A percentile compares a stretch with the other conserved stretches of the same genome.
Conservation (phyloP, 1,140 invertebrate species). For the Hypsibius dujardini region DNA sequence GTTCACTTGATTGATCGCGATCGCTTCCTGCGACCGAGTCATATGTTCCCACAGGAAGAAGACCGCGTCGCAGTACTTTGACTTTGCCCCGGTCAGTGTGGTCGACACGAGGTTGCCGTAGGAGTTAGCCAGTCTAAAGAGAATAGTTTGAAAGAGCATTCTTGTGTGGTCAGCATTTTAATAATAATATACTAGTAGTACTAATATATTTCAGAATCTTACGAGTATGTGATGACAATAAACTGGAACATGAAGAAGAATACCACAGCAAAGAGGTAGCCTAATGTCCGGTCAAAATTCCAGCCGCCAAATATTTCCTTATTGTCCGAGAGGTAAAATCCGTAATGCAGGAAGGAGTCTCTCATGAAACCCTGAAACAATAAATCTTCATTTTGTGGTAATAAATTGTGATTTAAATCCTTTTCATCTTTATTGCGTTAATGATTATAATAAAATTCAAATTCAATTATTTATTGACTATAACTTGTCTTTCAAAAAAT, state of each 20-base stretch:
- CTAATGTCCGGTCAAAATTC: neutral
- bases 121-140: neutral
- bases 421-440: no score
- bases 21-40: neutral
- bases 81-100: neutral
- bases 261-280: neutral
- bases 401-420: no score
- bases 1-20: neutral
- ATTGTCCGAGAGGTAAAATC: neutral
- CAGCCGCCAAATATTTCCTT: neutral
- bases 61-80: neutral
- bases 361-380: neutral
- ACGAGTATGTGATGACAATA: neutral
- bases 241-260: slow-evolving; percentile 1
- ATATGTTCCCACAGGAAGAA: slow-evolving; percentile 5
- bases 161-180: no score
- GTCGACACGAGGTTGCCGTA: neutral
- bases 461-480: no score
- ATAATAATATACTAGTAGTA: neutral
- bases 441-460: no score
- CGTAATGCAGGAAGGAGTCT: slow-evolving; percentile 1
- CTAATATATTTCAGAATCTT: neutral
- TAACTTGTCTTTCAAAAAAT: no score
- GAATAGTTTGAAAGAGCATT: no score
- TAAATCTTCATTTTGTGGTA: no score